Base-by-base conservation (phyloP, 2,888 invertebrate species). In the Melanostoma mellinum region DNA sequence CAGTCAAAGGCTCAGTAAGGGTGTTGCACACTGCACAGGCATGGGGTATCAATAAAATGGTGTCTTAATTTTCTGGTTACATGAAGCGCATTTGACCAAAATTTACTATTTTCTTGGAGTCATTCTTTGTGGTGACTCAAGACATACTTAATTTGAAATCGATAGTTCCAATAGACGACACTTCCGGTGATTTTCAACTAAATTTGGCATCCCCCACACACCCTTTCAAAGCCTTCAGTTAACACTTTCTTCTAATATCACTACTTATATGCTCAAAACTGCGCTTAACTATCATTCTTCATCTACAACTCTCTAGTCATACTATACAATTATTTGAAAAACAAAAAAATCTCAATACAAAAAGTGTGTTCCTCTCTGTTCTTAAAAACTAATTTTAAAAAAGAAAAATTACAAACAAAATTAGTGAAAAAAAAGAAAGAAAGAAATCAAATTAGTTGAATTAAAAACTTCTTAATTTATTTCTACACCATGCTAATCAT, bases 401-500 rank as follows among this genome's bases (percentile, higher is more conserved):
- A 76, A 36, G 20, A 71, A 71, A 38, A 63, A 63, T 32, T 20
- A 20, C 20, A 20, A 20, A 20, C 20, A 20, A 20, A 20, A 20
- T 20, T 20, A 20, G 20, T 42, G 32, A 44, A 33, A 32, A 6
- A 33, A 52, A n/a, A 53, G 3, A 32, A 6, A 33, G 33, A n/a
- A 53, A 1, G 4, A 38, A 8, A 56, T 38, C 33, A 36, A 55
- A 40, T 30, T n/a, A 9, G 32, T 52, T 72, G 32, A 63, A 56
- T 52, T 40, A 35, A 69, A 53, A 53, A 3, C 38, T 42, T 44
- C 61, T 63, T 65, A 76, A 36, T 65, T 58, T 40, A 76, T 81
- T 76, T 81, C 82, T 82, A 82, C 77, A 82, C 50, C 82, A 78
- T 82, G 82, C 82, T 82, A 69, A 73, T 77, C 55, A 69, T 69